A percentile compares a stretch with the other conserved stretches of the same genome.
Conservation (phyloP, 1,140 invertebrate species). For the Rhopalosiphum maidis region DNA sequence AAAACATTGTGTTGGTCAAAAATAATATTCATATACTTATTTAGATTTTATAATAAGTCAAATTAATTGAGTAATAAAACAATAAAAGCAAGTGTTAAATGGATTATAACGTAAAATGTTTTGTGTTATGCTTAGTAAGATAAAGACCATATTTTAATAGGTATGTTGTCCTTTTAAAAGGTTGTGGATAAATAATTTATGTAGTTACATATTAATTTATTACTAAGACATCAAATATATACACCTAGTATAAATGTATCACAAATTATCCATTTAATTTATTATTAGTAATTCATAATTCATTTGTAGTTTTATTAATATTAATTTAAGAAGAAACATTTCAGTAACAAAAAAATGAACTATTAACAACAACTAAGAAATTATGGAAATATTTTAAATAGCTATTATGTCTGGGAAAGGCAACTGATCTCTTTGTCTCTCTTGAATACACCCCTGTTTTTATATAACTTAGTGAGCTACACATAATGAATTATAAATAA, state of each 20-base stretch:
- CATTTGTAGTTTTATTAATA: not conserved
- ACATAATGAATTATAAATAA: not conserved
- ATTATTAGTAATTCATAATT: not conserved
- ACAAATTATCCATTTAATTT: not conserved
- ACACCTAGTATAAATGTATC: not conserved
- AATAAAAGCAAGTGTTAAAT: not conserved
- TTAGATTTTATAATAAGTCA: not conserved
- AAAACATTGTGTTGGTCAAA: not conserved
- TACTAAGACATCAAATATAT: not conserved
- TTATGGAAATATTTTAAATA: not conserved
- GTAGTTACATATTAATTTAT: no score
- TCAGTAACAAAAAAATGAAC: no score
- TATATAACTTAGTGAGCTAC: not conserved
- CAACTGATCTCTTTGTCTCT: not conserved
- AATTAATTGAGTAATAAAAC: not conserved
- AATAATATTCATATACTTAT: not conserved
- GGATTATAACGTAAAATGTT: not conserved
- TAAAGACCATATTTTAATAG: not conserved
- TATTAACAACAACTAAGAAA: no score
- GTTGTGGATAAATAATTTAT: not conserved
- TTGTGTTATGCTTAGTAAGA: not conserved
- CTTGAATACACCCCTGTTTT: not conserved
- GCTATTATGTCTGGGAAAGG: not conserved
- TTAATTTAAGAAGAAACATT: not conserved
- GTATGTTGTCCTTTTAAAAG: not conserved